Conservation (phyloP, 2,888 invertebrate species). For the Agrochola macilenta region DNA sequence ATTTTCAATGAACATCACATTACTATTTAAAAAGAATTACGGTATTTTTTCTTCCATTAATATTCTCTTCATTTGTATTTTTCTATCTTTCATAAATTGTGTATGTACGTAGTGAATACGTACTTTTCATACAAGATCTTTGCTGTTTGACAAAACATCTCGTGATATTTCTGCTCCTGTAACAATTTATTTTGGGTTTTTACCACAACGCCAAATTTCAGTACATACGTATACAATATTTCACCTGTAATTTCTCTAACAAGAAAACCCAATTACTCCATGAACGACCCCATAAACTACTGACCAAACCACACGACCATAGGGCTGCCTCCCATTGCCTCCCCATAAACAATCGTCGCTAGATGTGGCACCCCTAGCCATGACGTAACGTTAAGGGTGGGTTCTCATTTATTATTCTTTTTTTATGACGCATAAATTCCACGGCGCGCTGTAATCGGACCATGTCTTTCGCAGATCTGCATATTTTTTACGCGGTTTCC, state of each 20-base stretch:
- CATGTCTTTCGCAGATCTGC: conserved; percentile 71
- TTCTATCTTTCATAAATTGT: too few relatives aligned
- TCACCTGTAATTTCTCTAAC: not conserved
- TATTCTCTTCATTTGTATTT: not conserved
- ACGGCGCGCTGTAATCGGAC: conserved; percentile 69
- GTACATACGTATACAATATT: not conserved
- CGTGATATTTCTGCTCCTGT: too few relatives aligned
- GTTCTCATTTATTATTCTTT: conserved; percentile 73
- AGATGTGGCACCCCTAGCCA: conserved; percentile 45
- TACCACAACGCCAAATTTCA: too few relatives aligned
- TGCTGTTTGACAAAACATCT: too few relatives aligned
- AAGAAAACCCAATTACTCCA: conserved; percentile 23
- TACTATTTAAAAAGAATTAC: not conserved
- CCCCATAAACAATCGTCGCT: conserved; percentile 42
- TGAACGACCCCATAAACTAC: conserved; percentile 30
- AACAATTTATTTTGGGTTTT: too few relatives aligned
- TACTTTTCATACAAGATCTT: not conserved
- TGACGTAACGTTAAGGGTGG: conserved; percentile 66
- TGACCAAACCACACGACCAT: conserved; percentile 18
- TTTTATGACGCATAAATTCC: conserved; percentile 75
- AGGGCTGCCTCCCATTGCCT: conserved; percentile 30
- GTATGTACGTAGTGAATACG: too few relatives aligned
- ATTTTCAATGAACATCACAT: too few relatives aligned
- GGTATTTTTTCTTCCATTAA: not conserved
- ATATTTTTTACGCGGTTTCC: conserved; percentile 68